A percentile compares a stretch with the other conserved stretches of the same genome.
Evolutionary conservation across 1,140 invertebrate genomes (phyloP).

Genomic region (Homarus americanus): DNA sequence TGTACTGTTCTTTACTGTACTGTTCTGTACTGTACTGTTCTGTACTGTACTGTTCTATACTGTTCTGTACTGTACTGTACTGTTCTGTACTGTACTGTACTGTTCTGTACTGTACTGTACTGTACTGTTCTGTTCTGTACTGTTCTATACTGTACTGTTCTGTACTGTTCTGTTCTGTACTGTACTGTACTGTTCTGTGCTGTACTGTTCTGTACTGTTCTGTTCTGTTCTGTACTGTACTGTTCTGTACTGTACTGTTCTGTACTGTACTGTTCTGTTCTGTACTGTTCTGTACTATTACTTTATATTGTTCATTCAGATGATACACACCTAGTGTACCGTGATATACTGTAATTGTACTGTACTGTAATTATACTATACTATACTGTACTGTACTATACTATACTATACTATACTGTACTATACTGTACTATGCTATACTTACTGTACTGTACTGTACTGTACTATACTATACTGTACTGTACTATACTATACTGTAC

Average conservation of each 20-base stretch:
- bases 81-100: conserved; percentile 69
- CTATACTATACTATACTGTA: too few relatives aligned
- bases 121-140: conserved; percentile 58
- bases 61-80: conserved; percentile 41
- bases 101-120: conserved; percentile 72
- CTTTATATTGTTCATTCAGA: too few relatives aligned
- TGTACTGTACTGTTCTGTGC: conserved; percentile 53
- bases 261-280: conserved; percentile 74
- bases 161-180: conserved; percentile 65
- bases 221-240: conserved; percentile 69
- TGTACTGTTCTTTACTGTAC: too few relatives aligned
- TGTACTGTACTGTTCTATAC: conserved; percentile 66
- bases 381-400: too few relatives aligned
- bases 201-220: conserved; percentile 68
- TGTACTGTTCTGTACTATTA: conserved; percentile 75
- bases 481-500: conserved; percentile 75
- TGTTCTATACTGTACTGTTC: conserved; percentile 63
- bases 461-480: conserved; percentile 75
- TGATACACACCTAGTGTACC: too few relatives aligned
- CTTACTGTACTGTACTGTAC: too few relatives aligned
- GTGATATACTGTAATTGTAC: too few relatives aligned
- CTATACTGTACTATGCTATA: too few relatives aligned
- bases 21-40: conserved; percentile 63
- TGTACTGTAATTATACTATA: too few relatives aligned
- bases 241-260: conserved; percentile 70